Percentiles rank a stretch among this genome's conserved stretches.
Evolutionary conservation across 2,888 invertebrate genomes (phyloP).

Genomic region (Nysson spinosus): DNA sequence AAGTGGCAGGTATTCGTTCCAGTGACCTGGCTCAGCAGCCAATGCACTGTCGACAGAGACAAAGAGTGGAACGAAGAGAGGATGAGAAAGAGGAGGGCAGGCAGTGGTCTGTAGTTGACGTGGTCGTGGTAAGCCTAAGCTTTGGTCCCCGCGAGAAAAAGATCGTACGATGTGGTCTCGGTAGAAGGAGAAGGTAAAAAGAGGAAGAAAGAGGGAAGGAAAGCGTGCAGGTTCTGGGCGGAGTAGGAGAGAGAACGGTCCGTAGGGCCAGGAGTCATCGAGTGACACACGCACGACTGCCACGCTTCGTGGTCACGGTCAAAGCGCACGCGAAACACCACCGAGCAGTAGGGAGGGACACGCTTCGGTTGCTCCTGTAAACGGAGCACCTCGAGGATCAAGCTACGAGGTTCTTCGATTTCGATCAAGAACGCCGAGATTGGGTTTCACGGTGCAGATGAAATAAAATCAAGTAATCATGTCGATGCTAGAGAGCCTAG

Average conservation of each 20-base stretch:
- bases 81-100: neutral
- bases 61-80: constrained; percentile 9
- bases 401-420: constrained; percentile 51
- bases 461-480: constrained; percentile 33
- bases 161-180: constrained; percentile 14
- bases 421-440: constrained; percentile 50
- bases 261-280: constrained; percentile 70
- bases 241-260: constrained; percentile 68
- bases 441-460: constrained; percentile 40
- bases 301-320: constrained; percentile 76
- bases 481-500: neutral
- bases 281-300: constrained; percentile 77
- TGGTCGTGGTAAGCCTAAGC: constrained; percentile 26
- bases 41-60: constrained; percentile 6
- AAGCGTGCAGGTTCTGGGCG: constrained; percentile 76
- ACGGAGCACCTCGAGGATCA: constrained; percentile 54
- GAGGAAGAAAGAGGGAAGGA: constrained; percentile 15
- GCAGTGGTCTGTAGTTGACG: constrained; percentile 33
- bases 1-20: constrained; percentile 14
- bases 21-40: constrained; percentile 28
- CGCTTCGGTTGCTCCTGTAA: constrained; percentile 69
- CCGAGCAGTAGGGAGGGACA: constrained; percentile 60
- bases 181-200: neutral
- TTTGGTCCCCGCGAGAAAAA: constrained; percentile 31
- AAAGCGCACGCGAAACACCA: constrained; percentile 68